Evolutionary conservation across 2,888 invertebrate species (phyloP).

Genomic region (Ormyrus nitidulus): DNA sequence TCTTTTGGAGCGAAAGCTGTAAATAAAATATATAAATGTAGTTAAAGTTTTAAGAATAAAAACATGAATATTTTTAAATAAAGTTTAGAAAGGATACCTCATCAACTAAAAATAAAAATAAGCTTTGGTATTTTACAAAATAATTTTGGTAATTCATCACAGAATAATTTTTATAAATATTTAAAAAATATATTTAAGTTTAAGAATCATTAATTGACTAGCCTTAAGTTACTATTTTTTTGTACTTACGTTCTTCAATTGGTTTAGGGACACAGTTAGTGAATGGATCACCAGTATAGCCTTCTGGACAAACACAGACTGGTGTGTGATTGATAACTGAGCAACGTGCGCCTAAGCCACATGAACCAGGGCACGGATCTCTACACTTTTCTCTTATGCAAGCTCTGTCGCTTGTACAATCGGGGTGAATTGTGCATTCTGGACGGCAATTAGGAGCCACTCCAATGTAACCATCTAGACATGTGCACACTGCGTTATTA

Average conservation of each 20-base stretch:
- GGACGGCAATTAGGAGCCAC: conserved; percentile 82
- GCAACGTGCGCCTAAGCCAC: conserved; percentile 81
- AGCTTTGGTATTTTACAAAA: no score
- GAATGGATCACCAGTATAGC: conserved; percentile 82
- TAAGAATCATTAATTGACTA: no score
- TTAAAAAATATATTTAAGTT: no score
- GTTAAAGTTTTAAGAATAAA: background rate
- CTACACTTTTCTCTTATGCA: conserved; percentile 86
- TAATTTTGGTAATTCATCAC: no score
- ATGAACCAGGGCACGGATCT: conserved; percentile 86
- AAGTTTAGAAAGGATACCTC: no score
- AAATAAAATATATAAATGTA: conserved; percentile 78
- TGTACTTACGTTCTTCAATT: conserved; percentile 78
- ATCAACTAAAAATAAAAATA: no score
- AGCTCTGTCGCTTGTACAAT: conserved; percentile 84
- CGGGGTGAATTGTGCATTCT: conserved; percentile 87
- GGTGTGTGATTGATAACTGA: conserved; percentile 83
- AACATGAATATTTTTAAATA: no score
- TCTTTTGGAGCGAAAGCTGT: conserved; percentile 81
- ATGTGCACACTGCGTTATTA: conserved; percentile 71
- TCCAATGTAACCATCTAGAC: conserved; percentile 71
- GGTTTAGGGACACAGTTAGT: conserved; percentile 68
- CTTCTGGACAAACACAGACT: conserved; percentile 80
- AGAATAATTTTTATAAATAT: no score
- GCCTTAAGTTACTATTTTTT: no score